These are phyloP conservation scores for Xiphias gladius DNA, from an alignment of 2,113 vertebrate species.

Conservation along the genomic window DNA sequence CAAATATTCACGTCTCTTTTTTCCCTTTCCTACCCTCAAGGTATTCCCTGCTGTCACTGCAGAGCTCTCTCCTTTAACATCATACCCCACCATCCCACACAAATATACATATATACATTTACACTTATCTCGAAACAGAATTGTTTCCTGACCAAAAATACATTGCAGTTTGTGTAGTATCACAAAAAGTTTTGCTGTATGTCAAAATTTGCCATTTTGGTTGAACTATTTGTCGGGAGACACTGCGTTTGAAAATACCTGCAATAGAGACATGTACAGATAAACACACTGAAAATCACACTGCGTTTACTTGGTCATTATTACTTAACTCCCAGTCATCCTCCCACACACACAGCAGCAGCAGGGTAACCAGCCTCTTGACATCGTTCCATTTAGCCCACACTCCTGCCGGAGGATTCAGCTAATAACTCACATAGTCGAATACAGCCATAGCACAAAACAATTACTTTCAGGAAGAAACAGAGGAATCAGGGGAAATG, in stretches of 20 bases:
- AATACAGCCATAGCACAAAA: slow-evolving; percentile 62
- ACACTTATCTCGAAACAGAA: slow-evolving; percentile 15
- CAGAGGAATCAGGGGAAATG: slow-evolving; percentile 69
- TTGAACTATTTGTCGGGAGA: slow-evolving; percentile 18
- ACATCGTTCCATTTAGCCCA: slow-evolving; percentile 81
- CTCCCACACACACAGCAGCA: slow-evolving; percentile 64
- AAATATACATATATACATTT: slow-evolving; percentile 7
- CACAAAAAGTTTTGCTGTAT: background rate
- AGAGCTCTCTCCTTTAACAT: slow-evolving; percentile 44
- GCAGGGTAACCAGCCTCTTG: slow-evolving; percentile 77
- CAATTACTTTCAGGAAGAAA: slow-evolving; percentile 73
- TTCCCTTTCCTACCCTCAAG: slow-evolving; percentile 29
- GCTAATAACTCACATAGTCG: slow-evolving; percentile 74
- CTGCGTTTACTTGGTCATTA: slow-evolving; percentile 62
- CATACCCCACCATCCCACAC: slow-evolving; percentile 31
- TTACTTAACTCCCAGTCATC: slow-evolving; percentile 76
- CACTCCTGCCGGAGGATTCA: slow-evolving; percentile 74
- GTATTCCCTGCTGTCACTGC: slow-evolving; percentile 50
- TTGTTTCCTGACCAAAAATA: slow-evolving; percentile 34
- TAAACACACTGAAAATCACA: slow-evolving; percentile 25
- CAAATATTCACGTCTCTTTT: slow-evolving; percentile 2
- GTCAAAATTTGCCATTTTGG: slow-evolving; percentile 33
- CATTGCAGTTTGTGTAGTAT: background rate
- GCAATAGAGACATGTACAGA: slow-evolving; percentile 22
- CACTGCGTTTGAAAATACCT: background rate